Percentiles rank a stretch among this genome's conserved stretches.
Evolutionary conservation across 2,888 invertebrate genomes (phyloP).

Genomic region (Parnassius mnemosyne): DNA sequence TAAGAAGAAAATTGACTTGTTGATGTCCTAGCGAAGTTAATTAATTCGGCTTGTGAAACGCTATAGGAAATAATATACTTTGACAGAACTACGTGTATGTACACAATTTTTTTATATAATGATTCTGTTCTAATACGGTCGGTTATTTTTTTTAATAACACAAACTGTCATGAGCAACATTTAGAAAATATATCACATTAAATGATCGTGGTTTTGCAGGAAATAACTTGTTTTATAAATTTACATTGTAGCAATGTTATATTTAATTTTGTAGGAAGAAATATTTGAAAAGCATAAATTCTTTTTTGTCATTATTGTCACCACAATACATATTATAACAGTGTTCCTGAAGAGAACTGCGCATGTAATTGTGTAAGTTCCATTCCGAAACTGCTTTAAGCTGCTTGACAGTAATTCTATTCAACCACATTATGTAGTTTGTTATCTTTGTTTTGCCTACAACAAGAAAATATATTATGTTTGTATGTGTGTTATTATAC

Average conservation of each 20-base stretch:
- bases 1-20: conserved; percentile 23
- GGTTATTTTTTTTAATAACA: no score
- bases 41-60: conserved; percentile 7
- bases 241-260: no score
- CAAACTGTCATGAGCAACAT: no score
- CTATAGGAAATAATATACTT: neutral
- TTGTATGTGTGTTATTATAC: no score
- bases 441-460: conserved; percentile 2
- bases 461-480: neutral
- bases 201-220: no score
- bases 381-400: conserved; percentile 19
- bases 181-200: no score
- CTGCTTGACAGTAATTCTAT: conserved; percentile 23
- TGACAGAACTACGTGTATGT: no score
- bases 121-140: no score
- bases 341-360: conserved; percentile 15
- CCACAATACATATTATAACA: conserved; percentile 17
- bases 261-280: no score
- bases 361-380: conserved; percentile 21
- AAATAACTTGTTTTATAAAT: no score
- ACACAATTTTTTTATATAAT: no score
- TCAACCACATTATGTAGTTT: conserved; percentile 22
- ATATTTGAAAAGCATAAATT: conserved; percentile 7
- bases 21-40: conserved; percentile 18
- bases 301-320: conserved; percentile 9